A percentile compares a stretch with the other conserved stretches of the same genome.
phyloP scores from a whole-genome alignment of 2,888 invertebrate genomes.

The Meliscaeva auricollis region DNA sequence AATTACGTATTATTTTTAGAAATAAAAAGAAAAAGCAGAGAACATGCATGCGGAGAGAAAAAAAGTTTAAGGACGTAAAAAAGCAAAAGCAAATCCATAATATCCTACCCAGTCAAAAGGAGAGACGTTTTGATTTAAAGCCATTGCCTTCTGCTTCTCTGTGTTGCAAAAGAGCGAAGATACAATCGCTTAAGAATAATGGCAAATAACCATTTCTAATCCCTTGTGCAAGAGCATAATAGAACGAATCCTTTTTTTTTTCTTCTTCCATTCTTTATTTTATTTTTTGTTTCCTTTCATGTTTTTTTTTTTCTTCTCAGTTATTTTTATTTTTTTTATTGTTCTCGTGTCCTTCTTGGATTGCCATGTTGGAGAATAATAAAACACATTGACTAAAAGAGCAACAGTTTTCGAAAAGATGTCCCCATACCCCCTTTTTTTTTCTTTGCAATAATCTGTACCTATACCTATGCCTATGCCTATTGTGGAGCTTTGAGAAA shows the following conservation, averaged over 20 bases:
- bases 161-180: constrained; percentile 54
- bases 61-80: not conserved
- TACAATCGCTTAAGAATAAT: constrained; percentile 76
- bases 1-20: constrained; percentile 71
- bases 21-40: constrained; percentile 48
- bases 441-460: constrained; percentile 26
- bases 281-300: too few relatives aligned
- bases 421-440: not conserved
- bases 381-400: constrained; percentile 67
- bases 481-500: constrained; percentile 16
- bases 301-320: constrained; percentile 34
- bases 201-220: constrained; percentile 76
- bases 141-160: constrained; percentile 50
- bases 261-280: constrained; percentile 11
- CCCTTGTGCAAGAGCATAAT: constrained; percentile 75
- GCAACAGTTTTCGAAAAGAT: constrained; percentile 72
- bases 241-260: constrained; percentile 70
- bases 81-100: constrained; percentile 50
- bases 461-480: constrained; percentile 29
- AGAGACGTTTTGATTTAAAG: constrained; percentile 73
- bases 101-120: constrained; percentile 47
- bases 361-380: constrained; percentile 63
- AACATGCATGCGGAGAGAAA: constrained; percentile 3
- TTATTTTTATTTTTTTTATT: constrained; percentile 47
- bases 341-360: constrained; percentile 46